These are phyloP conservation scores for Girardia tigrina DNA, from an alignment of 2,888 invertebrate genomes.

Conservation along the genomic window DNA sequence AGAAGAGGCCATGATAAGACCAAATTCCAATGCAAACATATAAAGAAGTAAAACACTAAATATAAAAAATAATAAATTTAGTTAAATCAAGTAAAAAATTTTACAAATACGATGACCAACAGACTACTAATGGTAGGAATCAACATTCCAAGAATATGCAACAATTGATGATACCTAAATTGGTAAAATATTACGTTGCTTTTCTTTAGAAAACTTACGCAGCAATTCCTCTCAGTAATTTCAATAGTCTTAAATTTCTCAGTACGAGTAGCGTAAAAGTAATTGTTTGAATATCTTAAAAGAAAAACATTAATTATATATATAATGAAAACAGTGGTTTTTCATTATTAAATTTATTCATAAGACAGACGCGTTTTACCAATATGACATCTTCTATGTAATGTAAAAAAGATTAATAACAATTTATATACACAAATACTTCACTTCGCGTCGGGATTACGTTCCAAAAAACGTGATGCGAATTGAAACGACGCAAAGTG, in stretches of 20 bases:
- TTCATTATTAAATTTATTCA: too few relatives aligned
- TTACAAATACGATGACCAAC: not conserved
- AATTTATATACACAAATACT: too few relatives aligned
- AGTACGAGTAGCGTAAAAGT: not conserved
- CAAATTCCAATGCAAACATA: not conserved
- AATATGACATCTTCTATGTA: too few relatives aligned
- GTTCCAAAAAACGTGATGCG: too few relatives aligned
- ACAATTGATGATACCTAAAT: not conserved
- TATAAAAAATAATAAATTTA: not conserved
- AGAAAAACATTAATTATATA: not conserved
- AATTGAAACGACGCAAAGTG: too few relatives aligned
- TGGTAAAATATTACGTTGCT: not conserved
- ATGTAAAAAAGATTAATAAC: too few relatives aligned
- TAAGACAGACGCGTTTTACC: too few relatives aligned
- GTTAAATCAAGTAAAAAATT: not conserved
- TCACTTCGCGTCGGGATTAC: too few relatives aligned
- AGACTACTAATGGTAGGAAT: not conserved
- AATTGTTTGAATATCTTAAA: constrained; percentile 6
- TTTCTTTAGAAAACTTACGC: not conserved
- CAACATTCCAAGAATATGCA: not conserved
- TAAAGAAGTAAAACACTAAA: not conserved
- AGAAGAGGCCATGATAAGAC: not conserved
- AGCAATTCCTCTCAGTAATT: not conserved
- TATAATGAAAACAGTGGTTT: too few relatives aligned
- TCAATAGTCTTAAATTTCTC: not conserved